Evolutionary conservation across 92 coral and sea anemone genomes (phyloP).

Genomic region (Parazoanthus swiftii): DNA sequence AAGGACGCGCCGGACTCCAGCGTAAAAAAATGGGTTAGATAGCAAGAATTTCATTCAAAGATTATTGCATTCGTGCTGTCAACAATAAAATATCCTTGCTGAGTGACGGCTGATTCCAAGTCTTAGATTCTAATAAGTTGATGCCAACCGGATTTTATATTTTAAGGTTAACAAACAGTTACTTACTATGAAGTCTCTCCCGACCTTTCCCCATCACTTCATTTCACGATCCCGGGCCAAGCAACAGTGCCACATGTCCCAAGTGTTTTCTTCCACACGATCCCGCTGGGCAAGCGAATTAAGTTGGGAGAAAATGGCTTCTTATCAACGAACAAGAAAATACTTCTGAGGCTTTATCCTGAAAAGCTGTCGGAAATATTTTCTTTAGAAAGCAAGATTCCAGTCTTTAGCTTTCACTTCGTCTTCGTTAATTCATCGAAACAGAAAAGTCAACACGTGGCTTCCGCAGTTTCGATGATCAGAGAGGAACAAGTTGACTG

Average conservation of each 20-base stretch:
- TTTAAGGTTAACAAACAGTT: neutral
- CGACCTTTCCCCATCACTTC: constrained; percentile 27
- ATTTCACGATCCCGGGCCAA: neutral
- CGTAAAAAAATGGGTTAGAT: neutral
- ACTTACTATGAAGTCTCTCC: constrained; percentile 14
- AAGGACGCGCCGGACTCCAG: neutral
- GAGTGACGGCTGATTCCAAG: neutral
- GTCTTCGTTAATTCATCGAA: neutral
- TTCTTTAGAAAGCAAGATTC: neutral
- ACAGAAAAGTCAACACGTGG: constrained; percentile 23
- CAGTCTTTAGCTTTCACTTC: neutral
- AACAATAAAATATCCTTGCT: neutral
- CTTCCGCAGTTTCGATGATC: neutral
- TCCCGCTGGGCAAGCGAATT: constrained; percentile 19
- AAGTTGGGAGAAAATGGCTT: constrained; percentile 11
- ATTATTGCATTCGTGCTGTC: neutral
- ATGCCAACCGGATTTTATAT: neutral
- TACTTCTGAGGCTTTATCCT: neutral
- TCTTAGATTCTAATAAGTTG: neutral
- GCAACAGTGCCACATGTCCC: constrained; percentile 34
- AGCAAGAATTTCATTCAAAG: constrained; percentile 19
- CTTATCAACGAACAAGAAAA: neutral
- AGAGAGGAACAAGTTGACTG: neutral
- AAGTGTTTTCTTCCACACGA: neutral
- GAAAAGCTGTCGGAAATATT: neutral